Evolutionary conservation across 2,888 invertebrate species (phyloP).

Genomic region (Thymelicus sylvestris): DNA sequence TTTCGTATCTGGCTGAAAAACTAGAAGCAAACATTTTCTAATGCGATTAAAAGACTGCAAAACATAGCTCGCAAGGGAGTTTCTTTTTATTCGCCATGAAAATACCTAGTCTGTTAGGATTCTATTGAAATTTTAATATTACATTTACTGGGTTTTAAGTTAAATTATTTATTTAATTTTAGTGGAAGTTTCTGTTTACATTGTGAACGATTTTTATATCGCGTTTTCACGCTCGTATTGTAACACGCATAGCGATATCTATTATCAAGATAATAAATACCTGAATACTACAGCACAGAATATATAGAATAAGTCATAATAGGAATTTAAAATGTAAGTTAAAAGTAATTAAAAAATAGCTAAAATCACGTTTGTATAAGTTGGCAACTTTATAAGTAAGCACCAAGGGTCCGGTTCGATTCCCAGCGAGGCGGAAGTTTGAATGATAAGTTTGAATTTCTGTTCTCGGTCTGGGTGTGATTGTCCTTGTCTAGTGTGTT

Average conservation of each 20-base stretch:
- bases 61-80: neutral
- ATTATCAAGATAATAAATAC: too few species aligned
- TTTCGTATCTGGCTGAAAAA: neutral
- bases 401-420: too few species aligned
- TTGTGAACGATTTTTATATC: neutral
- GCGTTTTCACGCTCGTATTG: neutral
- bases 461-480: too few species aligned
- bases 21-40: neutral
- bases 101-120: neutral
- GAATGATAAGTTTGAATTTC: too few species aligned
- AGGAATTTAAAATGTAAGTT: too few species aligned
- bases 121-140: neutral
- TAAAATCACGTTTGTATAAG: too few species aligned
- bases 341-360: too few species aligned
- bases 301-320: too few species aligned
- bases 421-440: too few species aligned
- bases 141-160: neutral
- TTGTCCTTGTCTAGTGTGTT: too few species aligned
- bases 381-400: too few species aligned
- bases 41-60: conserved; percentile 1
- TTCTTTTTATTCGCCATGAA: neutral
- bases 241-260: neutral
- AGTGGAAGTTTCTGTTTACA: neutral
- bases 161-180: neutral
- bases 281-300: too few species aligned